These are phyloP conservation scores for Clarias magur DNA, from an alignment of 2,113 vertebrate species.

Conservation along the genomic window DNA sequence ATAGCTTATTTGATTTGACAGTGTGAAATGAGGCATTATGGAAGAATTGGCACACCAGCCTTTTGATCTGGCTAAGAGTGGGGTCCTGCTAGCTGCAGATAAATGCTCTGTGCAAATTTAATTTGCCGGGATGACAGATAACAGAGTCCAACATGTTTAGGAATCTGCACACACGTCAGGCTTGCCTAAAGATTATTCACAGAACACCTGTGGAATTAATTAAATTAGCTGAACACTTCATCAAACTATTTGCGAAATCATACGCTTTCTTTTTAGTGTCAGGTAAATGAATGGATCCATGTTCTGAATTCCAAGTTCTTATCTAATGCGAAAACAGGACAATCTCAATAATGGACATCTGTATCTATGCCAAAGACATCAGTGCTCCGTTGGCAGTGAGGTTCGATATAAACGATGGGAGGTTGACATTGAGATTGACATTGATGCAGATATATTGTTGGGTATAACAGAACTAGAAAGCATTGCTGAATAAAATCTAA, in stretches of 20 bases:
- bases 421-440: conserved; percentile 27
- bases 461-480: conserved; percentile 10
- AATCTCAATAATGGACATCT: conserved; percentile 14
- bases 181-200: conserved; percentile 22
- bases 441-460: conserved; percentile 16
- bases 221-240: background rate
- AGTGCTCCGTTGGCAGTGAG: background rate
- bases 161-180: background rate
- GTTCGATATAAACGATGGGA: conserved; percentile 9
- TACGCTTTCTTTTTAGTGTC: background rate
- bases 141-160: conserved; percentile 4
- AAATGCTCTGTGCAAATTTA: conserved; percentile 37
- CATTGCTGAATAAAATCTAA: background rate
- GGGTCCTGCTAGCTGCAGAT: conserved; percentile 28
- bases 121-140: conserved; percentile 46
- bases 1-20: conserved; percentile 44
- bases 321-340: background rate
- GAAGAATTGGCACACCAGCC: conserved; percentile 30
- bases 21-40: conserved; percentile 47
- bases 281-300: background rate
- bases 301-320: background rate
- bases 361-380: conserved; percentile 11
- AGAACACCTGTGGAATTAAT: background rate
- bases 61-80: conserved; percentile 42
- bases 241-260: background rate